These are phyloP conservation scores for Hybognathus amarus DNA, from an alignment of 2,797 vertebrate species.

Conservation along the genomic window DNA sequence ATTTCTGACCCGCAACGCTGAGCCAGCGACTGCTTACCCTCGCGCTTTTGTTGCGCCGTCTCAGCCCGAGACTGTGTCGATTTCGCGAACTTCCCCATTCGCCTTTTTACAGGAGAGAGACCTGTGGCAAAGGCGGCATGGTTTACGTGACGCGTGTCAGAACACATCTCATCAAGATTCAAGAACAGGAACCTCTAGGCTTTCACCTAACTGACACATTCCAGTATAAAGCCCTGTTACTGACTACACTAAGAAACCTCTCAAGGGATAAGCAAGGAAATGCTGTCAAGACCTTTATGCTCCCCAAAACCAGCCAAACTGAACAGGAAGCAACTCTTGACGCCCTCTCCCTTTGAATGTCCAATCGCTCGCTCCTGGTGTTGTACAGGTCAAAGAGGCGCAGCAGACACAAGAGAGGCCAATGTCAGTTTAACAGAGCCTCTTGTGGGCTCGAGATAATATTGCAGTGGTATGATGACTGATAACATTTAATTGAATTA, in stretches of 20 bases:
- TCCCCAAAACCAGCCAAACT: neutral
- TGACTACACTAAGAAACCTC: slow-evolving; percentile 12
- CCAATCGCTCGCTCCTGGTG: neutral
- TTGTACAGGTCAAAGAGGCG: slow-evolving; percentile 19
- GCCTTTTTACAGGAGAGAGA: slow-evolving; percentile 50
- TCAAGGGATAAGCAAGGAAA: slow-evolving; percentile 25
- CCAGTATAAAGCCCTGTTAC: slow-evolving; percentile 33
- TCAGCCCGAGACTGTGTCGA: slow-evolving; percentile 12
- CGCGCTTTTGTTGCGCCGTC: slow-evolving; percentile 36
- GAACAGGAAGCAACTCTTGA: slow-evolving; percentile 23
- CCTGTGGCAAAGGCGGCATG: slow-evolving; percentile 44
- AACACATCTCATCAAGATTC: slow-evolving; percentile 48
- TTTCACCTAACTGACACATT: slow-evolving; percentile 39
- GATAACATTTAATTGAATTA: neutral
- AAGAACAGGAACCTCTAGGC: slow-evolving; percentile 25
- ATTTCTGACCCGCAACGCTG: slow-evolving; percentile 69
- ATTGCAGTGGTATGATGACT: neutral
- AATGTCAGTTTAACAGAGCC: slow-evolving; percentile 61
- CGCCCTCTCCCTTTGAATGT: slow-evolving; percentile 1
- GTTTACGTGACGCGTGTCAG: slow-evolving; percentile 56
- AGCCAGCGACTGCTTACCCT: slow-evolving; percentile 55
- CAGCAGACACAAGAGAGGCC: neutral
- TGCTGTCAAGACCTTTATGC: slow-evolving; percentile 24
- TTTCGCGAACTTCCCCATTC: slow-evolving; percentile 8
- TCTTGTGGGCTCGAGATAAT: slow-evolving; percentile 52